A percentile compares a stretch with the other conserved stretches of the same genome.
phyloP scores from a whole-genome alignment of 2,888 invertebrate species.

The Melanophora roralis region DNA sequence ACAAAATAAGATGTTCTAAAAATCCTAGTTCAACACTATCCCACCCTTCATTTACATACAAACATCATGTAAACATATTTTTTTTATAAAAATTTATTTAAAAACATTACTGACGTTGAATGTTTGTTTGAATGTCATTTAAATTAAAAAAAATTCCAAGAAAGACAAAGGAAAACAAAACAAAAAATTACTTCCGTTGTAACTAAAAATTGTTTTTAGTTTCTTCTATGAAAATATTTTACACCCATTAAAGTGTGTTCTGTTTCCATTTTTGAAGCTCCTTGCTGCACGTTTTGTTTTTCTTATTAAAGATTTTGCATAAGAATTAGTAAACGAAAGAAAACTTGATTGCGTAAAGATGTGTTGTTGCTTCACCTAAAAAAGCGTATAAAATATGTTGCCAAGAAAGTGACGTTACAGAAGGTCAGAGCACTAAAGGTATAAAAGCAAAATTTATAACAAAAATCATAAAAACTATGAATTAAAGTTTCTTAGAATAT shows the following conservation, averaged over 20 bases:
- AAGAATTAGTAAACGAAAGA: neutral
- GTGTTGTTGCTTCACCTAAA: slow-evolving; percentile 6
- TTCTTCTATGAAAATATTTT: neutral
- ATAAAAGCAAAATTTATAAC: neutral
- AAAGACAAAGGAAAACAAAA: neutral
- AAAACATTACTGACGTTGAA: slow-evolving; percentile 4
- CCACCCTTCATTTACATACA: too few species aligned
- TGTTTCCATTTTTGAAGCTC: neutral
- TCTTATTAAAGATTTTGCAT: neutral
- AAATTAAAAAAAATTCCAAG: slow-evolving; percentile 2
- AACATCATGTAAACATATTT: neutral
- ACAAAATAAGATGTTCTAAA: too few species aligned
- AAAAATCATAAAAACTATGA: neutral
- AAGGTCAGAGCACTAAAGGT: neutral
- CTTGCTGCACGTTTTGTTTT: neutral
- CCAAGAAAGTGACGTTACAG: neutral
- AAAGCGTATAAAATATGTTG: neutral
- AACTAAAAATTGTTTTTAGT: neutral
- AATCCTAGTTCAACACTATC: too few species aligned
- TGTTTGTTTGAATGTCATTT: slow-evolving; percentile 21
- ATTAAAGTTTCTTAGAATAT: neutral
- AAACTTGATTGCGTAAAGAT: neutral
- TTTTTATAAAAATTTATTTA: neutral
- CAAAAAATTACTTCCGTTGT: slow-evolving; percentile 44
- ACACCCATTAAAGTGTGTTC: neutral